Conservation (phyloP, 1,140 invertebrate species). For the Drosophila paulistorum region DNA sequence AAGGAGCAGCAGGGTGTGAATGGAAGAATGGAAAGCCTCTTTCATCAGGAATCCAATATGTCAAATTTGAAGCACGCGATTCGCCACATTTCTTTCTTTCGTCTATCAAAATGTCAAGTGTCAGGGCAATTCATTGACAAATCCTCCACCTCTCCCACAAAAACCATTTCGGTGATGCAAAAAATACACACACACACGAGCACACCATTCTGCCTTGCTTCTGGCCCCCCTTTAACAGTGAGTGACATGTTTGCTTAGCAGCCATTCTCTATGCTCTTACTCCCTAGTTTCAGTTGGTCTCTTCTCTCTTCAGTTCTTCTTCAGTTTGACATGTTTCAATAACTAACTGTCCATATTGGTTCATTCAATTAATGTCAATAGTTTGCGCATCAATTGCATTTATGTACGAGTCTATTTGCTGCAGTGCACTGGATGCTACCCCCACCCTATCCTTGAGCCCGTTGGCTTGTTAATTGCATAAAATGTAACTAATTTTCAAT, state of each 20-base stretch:
- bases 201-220: constrained; percentile 17
- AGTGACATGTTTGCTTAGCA: constrained; percentile 48
- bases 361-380: constrained; percentile 73
- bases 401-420: constrained; percentile 18
- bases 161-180: no score
- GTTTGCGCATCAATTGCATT: constrained; percentile 38
- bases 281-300: not conserved
- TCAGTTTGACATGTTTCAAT: constrained; percentile 45
- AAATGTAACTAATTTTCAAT: constrained; percentile 50
- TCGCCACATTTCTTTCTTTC: constrained; percentile 36
- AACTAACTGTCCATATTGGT: constrained; percentile 68
- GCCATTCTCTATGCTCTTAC: not conserved
- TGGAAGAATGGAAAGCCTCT: constrained; percentile 37
- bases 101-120: constrained; percentile 66
- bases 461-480: constrained; percentile 53
- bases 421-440: not conserved
- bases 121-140: constrained; percentile 57
- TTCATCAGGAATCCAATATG: constrained; percentile 68
- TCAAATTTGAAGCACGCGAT: constrained; percentile 61
- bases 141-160: not conserved
- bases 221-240: constrained; percentile 5
- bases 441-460: constrained; percentile 36
- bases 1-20: no score
- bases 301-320: not conserved
- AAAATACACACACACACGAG: constrained; percentile 7